phyloP scores from a whole-genome alignment of 2,113 vertebrate genomes.

The Ctenodactylus gundi region DNA sequence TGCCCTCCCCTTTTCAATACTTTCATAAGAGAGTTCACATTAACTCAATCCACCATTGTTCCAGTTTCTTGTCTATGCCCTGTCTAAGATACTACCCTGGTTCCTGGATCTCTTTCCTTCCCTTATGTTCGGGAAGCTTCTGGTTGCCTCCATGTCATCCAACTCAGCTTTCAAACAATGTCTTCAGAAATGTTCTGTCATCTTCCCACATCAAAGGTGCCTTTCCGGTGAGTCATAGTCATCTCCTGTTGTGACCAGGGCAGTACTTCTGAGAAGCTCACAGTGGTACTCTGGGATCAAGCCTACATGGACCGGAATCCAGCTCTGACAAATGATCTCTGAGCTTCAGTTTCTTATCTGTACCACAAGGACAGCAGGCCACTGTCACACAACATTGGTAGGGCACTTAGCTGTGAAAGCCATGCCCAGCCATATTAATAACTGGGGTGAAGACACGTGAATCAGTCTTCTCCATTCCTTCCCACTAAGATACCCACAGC shows the following conservation, averaged over 20 bases:
- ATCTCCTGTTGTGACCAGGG: background rate
- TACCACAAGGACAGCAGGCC: background rate
- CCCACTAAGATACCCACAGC: background rate
- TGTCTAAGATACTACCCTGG: too few species aligned
- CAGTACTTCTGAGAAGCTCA: background rate
- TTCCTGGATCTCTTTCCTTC: too few species aligned
- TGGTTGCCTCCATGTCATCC: background rate
- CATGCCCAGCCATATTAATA: background rate
- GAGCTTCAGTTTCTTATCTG: background rate
- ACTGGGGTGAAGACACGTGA: background rate
- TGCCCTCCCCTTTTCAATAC: background rate
- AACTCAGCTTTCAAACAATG: background rate
- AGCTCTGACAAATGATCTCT: background rate
- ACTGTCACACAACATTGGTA: background rate
- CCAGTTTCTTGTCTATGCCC: background rate
- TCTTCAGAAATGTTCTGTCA: background rate
- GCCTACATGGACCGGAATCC: background rate
- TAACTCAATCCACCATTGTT: background rate
- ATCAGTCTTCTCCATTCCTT: background rate
- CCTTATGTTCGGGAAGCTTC: background rate
- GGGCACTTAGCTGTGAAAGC: background rate
- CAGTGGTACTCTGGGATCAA: background rate
- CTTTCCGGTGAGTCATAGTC: background rate
- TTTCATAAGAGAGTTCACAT: background rate
- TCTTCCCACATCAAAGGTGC: rapidly evolving